Evolutionary conservation across 2,888 invertebrate species (phyloP).

Genomic region (Idaea dimidiata): DNA sequence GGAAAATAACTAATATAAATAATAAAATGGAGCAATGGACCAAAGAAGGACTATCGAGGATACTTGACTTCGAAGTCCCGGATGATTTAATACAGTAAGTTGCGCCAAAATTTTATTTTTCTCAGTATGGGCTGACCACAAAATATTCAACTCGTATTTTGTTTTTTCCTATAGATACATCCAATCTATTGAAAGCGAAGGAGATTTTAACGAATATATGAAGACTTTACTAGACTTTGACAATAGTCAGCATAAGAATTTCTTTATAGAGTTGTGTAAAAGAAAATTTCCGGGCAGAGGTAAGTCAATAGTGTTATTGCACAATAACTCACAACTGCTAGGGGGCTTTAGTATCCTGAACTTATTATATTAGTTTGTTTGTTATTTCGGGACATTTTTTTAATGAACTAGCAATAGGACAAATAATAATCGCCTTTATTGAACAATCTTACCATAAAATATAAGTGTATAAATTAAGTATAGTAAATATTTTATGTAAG

Average conservation of each 20-base stretch:
- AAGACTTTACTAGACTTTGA: conserved; percentile 86
- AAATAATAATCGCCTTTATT: no score
- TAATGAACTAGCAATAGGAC: no score
- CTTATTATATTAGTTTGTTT: no score
- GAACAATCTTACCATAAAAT: no score
- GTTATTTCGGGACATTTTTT: no score
- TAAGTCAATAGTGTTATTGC: conserved; percentile 22
- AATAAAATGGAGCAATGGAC: conserved; percentile 84
- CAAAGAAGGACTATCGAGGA: conserved; percentile 81
- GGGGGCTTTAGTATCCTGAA: no score
- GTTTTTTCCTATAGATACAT: conserved; percentile 83
- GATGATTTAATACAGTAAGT: conserved; percentile 85
- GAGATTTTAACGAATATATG: conserved; percentile 89
- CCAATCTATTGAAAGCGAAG: conserved; percentile 84
- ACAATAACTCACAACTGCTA: conserved; percentile 7
- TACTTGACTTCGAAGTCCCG: conserved; percentile 85
- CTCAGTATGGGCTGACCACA: not conserved
- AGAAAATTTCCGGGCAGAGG: conserved; percentile 70
- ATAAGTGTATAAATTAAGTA: no score
- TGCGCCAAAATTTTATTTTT: conserved; percentile 7
- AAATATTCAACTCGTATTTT: conserved; percentile 7
- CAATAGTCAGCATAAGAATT: conserved; percentile 83
- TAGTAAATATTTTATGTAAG: no score
- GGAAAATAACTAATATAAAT: not conserved
- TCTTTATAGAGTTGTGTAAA: conserved; percentile 82